These are phyloP conservation scores for Neoitamus cyanurus DNA, from an alignment of 2,888 invertebrate species.

Conservation along the genomic window DNA sequence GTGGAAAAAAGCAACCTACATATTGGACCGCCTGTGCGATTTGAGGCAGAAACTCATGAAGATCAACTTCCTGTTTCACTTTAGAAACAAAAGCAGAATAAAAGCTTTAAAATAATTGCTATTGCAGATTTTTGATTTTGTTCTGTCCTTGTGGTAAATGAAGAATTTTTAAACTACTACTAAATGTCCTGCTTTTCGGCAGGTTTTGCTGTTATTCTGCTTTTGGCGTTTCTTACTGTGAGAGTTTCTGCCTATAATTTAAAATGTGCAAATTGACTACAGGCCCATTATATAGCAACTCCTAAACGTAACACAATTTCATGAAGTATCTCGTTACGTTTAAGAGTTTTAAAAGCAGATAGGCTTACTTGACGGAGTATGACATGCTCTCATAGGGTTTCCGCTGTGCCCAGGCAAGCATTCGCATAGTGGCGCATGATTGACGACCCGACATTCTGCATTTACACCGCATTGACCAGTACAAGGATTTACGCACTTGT, in stretches of 20 bases:
- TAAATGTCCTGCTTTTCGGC: too few species aligned
- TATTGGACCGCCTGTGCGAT: slow-evolving; percentile 41
- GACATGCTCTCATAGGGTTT: slow-evolving; percentile 70
- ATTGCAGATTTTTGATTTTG: background rate
- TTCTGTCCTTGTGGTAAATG: background rate
- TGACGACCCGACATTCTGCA: slow-evolving; percentile 76
- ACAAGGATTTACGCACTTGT: slow-evolving; percentile 86
- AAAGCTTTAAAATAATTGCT: background rate
- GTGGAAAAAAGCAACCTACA: background rate
- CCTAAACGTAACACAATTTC: slow-evolving; percentile 17
- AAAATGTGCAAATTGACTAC: background rate
- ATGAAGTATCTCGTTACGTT: slow-evolving; percentile 2
- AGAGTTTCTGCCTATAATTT: background rate
- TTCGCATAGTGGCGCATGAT: slow-evolving; percentile 75
- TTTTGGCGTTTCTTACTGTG: background rate
- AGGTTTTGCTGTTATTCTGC: too few species aligned
- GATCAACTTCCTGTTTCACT: background rate
- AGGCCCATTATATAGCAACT: background rate
- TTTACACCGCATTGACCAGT: slow-evolving; percentile 85
- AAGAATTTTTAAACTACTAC: background rate
- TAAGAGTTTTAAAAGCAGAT: slow-evolving; percentile 16
- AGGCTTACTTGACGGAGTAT: slow-evolving; percentile 62
- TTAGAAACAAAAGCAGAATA: too few species aligned
- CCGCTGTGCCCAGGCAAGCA: slow-evolving; percentile 72
- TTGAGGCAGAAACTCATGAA: background rate